Percentiles rank a stretch among this genome's conserved stretches.
Conservation (phyloP, 2,797 vertebrate genomes). For the Anisognathus igniventris region DNA sequence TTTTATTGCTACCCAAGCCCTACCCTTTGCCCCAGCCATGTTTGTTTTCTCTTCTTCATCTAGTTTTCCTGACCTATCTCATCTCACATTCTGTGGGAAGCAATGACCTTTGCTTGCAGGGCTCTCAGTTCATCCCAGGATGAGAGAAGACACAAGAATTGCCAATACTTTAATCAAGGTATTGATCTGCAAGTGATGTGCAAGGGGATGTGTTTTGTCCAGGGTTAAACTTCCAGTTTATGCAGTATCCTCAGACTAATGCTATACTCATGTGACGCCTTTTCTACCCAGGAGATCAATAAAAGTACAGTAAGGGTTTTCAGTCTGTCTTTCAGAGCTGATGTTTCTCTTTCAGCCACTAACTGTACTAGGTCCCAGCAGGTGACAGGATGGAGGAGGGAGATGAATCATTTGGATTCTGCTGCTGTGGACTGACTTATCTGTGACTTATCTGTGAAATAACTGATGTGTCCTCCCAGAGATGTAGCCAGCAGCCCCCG, state of each 20-base stretch:
- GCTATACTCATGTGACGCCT: background rate
- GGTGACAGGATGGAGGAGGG: background rate
- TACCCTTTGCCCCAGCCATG: background rate
- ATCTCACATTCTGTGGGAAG: background rate
- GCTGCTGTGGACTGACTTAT: background rate
- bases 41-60: background rate
- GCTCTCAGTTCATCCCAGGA: background rate
- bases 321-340: background rate
- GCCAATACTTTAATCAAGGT: background rate
- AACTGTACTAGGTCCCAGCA: background rate
- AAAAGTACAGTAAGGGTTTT: background rate
- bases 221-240: background rate
- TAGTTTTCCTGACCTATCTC: background rate
- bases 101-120: background rate
- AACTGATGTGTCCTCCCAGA: background rate
- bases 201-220: background rate
- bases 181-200: background rate
- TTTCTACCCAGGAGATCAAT: background rate
- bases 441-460: background rate
- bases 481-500: background rate
- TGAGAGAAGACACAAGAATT: background rate
- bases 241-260: background rate
- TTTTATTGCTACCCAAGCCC: background rate
- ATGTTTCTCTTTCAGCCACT: background rate
- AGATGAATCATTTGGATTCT: conserved; percentile 21